Evolutionary conservation across 2,888 invertebrate genomes (phyloP).

Genomic region (Blomia tropicalis): DNA sequence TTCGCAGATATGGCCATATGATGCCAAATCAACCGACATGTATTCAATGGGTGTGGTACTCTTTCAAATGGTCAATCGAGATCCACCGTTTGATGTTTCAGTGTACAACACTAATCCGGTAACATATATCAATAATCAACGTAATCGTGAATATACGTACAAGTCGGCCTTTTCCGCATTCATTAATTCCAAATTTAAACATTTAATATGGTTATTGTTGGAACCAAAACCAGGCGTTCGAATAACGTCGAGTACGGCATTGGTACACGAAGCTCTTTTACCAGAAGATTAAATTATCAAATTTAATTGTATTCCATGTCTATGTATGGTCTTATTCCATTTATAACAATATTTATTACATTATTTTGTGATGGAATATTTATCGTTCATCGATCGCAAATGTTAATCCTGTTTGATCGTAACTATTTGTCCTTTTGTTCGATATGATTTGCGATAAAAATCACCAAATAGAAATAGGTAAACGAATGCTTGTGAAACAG

Average conservation of each 20-base stretch:
- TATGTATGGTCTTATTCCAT: too few relatives aligned
- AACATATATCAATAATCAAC: background rate
- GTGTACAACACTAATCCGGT: background rate
- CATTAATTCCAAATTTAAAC: background rate
- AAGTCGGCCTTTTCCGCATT: background rate
- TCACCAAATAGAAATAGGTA: conserved; percentile 18
- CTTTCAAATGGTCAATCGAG: conserved; percentile 22
- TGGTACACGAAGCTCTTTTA: background rate
- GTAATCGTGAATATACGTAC: background rate
- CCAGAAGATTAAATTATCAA: background rate
- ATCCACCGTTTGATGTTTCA: conserved; percentile 14
- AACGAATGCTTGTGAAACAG: conserved; percentile 9
- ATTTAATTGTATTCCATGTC: too few relatives aligned
- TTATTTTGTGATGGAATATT: too few relatives aligned
- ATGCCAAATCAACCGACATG: conserved; percentile 22
- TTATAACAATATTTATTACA: too few relatives aligned
- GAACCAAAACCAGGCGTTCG: background rate
- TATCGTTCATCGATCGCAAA: too few relatives aligned
- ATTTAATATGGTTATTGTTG: background rate
- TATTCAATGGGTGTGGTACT: conserved; percentile 24
- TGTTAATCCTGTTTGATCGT: too few relatives aligned
- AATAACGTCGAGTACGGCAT: background rate
- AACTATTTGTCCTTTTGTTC: too few relatives aligned
- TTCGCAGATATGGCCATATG: conserved; percentile 9
- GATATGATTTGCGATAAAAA: conserved; percentile 16